Conservation (phyloP, 2,113 vertebrate genomes). For the Pangasianodon gigas region DNA sequence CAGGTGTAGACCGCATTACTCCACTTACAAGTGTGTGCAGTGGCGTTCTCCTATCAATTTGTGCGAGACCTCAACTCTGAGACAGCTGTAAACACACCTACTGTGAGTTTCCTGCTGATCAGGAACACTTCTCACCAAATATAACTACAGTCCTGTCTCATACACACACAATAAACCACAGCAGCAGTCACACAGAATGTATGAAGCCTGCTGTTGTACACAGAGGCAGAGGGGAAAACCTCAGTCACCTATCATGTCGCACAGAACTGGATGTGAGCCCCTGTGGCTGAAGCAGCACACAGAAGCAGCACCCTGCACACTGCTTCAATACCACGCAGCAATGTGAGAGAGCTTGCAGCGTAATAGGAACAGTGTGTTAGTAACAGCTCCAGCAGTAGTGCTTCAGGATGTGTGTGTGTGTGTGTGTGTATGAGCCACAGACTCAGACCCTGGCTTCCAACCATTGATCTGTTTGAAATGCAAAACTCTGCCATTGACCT, state of each 20-base stretch:
- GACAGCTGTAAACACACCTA: neutral
- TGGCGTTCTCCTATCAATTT: neutral
- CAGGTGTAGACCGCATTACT: neutral
- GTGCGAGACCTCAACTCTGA: neutral
- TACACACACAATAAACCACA: neutral
- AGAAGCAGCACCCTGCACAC: slow-evolving; percentile 34
- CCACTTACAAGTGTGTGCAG: neutral
- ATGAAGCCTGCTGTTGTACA: slow-evolving; percentile 22
- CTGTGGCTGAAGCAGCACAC: slow-evolving; percentile 44
- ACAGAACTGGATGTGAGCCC: slow-evolving; percentile 31
- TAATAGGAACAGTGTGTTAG: slow-evolving; percentile 34
- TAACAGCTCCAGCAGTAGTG: slow-evolving; percentile 25
- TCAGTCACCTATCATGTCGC: slow-evolving; percentile 15
- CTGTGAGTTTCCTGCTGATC: neutral
- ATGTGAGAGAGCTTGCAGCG: slow-evolving; percentile 6
- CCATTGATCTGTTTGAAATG: slow-evolving; percentile 61
- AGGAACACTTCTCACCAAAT: slow-evolving; percentile 10
- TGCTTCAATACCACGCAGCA: slow-evolving; percentile 24
- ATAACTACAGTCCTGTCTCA: neutral
- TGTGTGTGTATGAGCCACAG: slow-evolving; percentile 24
- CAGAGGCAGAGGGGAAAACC: slow-evolving; percentile 6
- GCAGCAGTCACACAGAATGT: neutral
- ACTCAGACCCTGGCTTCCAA: slow-evolving; percentile 34
- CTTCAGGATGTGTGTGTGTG: slow-evolving; percentile 21
- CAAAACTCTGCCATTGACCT: slow-evolving; percentile 56